phyloP scores from a whole-genome alignment of 2,113 vertebrate genomes.

The Litocranius walleri region DNA sequence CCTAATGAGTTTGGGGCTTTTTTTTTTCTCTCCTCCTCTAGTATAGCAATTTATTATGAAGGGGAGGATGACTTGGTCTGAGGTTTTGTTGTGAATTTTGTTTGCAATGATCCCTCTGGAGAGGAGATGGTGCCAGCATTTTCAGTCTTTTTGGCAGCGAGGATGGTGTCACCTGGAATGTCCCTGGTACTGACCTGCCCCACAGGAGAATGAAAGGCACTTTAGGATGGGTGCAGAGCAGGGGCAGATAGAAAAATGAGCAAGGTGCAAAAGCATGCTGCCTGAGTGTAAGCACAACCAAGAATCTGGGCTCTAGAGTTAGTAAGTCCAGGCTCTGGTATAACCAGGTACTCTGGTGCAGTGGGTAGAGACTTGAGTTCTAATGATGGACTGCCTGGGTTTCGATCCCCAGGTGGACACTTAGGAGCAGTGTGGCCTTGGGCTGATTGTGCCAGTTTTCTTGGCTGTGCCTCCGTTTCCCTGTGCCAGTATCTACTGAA shows the following conservation, averaged over 20 bases:
- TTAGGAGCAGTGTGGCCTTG: background rate
- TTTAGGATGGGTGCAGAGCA: background rate
- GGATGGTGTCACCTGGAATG: background rate
- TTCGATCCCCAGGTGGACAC: background rate
- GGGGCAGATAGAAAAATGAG: background rate
- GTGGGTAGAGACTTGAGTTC: background rate
- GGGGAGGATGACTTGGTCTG: background rate
- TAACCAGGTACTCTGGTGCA: background rate
- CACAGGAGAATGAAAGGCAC: background rate
- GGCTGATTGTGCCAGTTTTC: background rate
- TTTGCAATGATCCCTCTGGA: background rate
- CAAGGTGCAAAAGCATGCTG: fast-evolving
- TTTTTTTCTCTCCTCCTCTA: background rate
- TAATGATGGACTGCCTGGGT: background rate
- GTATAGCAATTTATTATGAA: background rate
- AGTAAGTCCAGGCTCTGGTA: background rate
- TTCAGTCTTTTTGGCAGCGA: background rate
- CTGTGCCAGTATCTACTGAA: background rate
- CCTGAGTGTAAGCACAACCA: fast-evolving
- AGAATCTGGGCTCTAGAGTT: background rate
- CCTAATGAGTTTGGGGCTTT: conserved; percentile 34
- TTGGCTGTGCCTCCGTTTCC: background rate
- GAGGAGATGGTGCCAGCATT: background rate
- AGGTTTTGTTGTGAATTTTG: background rate
- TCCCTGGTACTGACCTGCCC: background rate